These are phyloP conservation scores for Pogonomyrmex californicus DNA, from an alignment of 1,140 invertebrate genomes.

Conservation along the genomic window DNA sequence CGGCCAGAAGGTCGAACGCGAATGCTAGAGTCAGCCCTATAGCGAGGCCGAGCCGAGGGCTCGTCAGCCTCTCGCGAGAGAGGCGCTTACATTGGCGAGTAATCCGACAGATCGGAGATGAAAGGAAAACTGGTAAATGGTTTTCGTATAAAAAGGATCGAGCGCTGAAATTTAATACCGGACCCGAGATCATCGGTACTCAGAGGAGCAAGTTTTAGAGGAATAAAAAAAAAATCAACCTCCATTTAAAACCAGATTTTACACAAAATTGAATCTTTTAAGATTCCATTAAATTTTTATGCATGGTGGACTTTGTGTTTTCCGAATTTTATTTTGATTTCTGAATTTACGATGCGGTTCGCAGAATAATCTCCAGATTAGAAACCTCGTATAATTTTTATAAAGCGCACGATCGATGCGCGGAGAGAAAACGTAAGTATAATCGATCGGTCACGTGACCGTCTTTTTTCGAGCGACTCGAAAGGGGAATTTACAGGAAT, in stretches of 20 bases:
- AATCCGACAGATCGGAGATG: not conserved
- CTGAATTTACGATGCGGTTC: not conserved
- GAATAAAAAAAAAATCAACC: not conserved
- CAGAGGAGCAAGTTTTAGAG: not conserved
- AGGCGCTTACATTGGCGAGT: not conserved
- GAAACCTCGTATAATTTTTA: slow-evolving; percentile 32
- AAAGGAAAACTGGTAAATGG: not conserved
- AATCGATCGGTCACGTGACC: slow-evolving; percentile 2
- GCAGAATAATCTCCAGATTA: not conserved
- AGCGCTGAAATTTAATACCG: not conserved
- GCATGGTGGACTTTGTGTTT: not conserved
- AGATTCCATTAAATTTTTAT: not conserved
- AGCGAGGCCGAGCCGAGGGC: slow-evolving; percentile 38
- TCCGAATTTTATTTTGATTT: not conserved
- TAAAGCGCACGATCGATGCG: not conserved
- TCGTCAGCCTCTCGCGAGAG: not conserved
- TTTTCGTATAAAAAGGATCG: not conserved
- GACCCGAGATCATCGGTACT: not conserved
- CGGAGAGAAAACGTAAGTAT: slow-evolving; percentile 13
- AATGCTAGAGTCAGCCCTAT: slow-evolving; percentile 54
- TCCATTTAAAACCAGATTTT: not conserved
- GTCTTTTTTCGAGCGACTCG: slow-evolving; percentile 20
- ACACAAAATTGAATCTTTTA: not conserved
- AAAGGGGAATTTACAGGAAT: slow-evolving; percentile 14
- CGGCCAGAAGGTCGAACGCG: slow-evolving; percentile 72